A percentile compares a stretch with the other conserved stretches of the same genome.
These are phyloP conservation scores for Brachyrhaphis roseni DNA, from an alignment of 2,797 vertebrate genomes.

Conservation along the genomic window DNA sequence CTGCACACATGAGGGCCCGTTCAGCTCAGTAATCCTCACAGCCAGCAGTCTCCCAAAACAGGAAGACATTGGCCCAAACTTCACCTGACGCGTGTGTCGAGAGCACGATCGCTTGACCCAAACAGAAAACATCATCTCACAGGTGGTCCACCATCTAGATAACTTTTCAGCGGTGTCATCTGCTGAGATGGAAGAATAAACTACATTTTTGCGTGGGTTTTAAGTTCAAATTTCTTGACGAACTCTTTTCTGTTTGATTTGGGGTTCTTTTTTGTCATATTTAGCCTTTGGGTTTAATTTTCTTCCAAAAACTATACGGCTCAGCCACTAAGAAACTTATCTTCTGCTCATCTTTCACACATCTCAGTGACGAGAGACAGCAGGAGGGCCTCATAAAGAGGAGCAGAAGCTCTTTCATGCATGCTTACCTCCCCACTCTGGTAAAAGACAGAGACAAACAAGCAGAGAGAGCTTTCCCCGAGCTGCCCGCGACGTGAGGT, in stretches of 20 bases:
- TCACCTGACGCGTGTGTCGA: constrained; percentile 53
- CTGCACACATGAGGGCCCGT: constrained; percentile 65
- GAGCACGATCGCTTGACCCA: constrained; percentile 48
- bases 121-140: constrained; percentile 45
- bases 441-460: constrained; percentile 53
- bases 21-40: constrained; percentile 55
- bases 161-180: constrained; percentile 15
- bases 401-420: constrained; percentile 31
- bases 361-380: constrained; percentile 11
- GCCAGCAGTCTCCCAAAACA: constrained; percentile 8
- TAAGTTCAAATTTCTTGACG: neutral
- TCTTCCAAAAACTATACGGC: neutral
- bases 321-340: neutral
- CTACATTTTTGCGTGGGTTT: neutral
- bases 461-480: constrained; percentile 38
- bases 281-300: neutral
- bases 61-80: constrained; percentile 43
- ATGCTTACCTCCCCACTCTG: constrained; percentile 35
- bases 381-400: constrained; percentile 18
- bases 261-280: neutral
- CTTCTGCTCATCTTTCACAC: constrained; percentile 1
- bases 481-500: constrained; percentile 61
- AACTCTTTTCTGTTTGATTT: neutral
- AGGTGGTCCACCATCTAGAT: constrained; percentile 56
- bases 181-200: constrained; percentile 18